phyloP scores from a whole-genome alignment of 2,888 invertebrate genomes.

The Archaeoteleia sp. region DNA sequence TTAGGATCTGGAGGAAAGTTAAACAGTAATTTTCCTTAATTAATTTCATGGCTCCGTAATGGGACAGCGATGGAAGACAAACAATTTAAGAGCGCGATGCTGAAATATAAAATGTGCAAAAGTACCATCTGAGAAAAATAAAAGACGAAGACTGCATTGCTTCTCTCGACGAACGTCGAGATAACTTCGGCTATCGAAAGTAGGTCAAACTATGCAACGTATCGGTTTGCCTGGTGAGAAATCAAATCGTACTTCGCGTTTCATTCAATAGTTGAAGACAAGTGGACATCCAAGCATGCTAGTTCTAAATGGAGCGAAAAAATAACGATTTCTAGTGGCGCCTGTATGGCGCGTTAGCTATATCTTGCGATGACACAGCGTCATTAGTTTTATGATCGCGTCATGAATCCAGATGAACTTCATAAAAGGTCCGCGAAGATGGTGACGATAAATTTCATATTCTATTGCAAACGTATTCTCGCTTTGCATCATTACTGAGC shows the following conservation, averaged over 20 bases:
- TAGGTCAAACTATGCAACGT: slow-evolving; percentile 16
- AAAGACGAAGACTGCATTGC: too few species aligned
- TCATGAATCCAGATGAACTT: slow-evolving; percentile 63
- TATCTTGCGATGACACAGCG: slow-evolving; percentile 50
- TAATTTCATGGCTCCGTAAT: slow-evolving; percentile 20
- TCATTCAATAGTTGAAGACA: slow-evolving; percentile 19
- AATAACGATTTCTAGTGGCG: slow-evolving; percentile 56
- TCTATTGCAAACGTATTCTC: slow-evolving; percentile 60
- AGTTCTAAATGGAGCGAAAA: slow-evolving; percentile 45
- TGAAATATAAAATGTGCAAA: slow-evolving; percentile 10
- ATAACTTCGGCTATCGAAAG: slow-evolving; percentile 13
- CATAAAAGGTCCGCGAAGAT: slow-evolving; percentile 59
- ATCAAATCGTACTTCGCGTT: slow-evolving; percentile 20
- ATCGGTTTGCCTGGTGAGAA: slow-evolving; percentile 5
- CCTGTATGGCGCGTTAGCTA: slow-evolving; percentile 48
- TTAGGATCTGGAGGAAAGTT: slow-evolving; percentile 21
- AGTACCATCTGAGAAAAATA: slow-evolving; percentile 4
- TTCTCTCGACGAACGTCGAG: slow-evolving; percentile 5
- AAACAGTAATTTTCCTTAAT: slow-evolving; percentile 16
- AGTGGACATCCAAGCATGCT: slow-evolving; percentile 2
- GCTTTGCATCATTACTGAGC: slow-evolving; percentile 10
- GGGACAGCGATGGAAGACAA: slow-evolving; percentile 33
- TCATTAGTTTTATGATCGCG: slow-evolving; percentile 66
- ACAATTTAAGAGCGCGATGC: background rate
- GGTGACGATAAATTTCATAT: slow-evolving; percentile 68